Conservation (phyloP, 2,113 vertebrate genomes). For the Recurvirostra avosetta region DNA sequence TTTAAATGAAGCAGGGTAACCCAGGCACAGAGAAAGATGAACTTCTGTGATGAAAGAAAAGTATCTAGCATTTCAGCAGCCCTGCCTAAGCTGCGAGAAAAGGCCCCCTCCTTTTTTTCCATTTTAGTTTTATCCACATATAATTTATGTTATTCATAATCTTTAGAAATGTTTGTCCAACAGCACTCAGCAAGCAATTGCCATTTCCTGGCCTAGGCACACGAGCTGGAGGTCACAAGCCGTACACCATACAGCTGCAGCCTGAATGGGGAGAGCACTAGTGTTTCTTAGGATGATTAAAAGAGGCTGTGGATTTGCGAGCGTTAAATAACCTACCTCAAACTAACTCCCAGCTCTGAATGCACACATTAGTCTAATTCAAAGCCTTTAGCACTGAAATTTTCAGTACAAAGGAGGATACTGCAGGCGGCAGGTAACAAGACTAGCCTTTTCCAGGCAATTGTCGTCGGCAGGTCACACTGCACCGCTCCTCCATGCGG, state of each 20-base stretch:
- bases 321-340: background rate
- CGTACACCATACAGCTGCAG: background rate
- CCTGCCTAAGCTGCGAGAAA: background rate
- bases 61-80: background rate
- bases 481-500: background rate
- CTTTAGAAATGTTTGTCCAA: background rate
- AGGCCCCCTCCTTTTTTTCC: background rate
- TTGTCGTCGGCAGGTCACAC: background rate
- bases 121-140: background rate
- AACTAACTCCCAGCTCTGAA: conserved; percentile 13
- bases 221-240: background rate
- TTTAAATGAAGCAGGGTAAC: background rate
- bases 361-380: background rate
- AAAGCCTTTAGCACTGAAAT: background rate
- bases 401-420: background rate
- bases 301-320: background rate
- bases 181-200: background rate
- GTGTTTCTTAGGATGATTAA: background rate
- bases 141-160: background rate
- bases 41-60: background rate
- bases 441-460: background rate
- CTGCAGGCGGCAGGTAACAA: background rate
- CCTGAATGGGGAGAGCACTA: background rate
- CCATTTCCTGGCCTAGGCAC: background rate
- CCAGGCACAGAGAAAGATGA: background rate